Evolutionary conservation across 2,797 vertebrate species (phyloP).

Genomic region (Ciconia nigra): DNA sequence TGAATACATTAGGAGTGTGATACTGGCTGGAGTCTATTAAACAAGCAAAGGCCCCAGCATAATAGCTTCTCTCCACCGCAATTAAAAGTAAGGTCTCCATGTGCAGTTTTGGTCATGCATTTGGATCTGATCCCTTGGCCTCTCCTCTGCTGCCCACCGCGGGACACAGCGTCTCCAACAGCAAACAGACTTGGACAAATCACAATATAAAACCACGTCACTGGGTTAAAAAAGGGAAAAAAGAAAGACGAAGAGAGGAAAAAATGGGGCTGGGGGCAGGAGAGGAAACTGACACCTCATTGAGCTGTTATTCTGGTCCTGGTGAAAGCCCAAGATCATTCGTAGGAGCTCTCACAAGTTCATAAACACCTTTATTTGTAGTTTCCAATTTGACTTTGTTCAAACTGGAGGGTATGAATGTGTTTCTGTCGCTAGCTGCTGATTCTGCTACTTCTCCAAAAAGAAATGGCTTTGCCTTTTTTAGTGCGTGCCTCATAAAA

Average conservation of each 20-base stretch:
- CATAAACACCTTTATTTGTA: constrained; percentile 59
- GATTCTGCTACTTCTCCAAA: constrained; percentile 60
- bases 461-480: constrained; percentile 41
- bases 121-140: background rate
- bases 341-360: constrained; percentile 4
- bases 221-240: background rate
- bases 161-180: fast-evolving
- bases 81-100: background rate
- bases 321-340: background rate
- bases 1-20: background rate
- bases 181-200: background rate
- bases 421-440: constrained; percentile 43
- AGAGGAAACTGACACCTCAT: background rate
- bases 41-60: background rate
- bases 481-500: constrained; percentile 51
- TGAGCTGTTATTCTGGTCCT: background rate
- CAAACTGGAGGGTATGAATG: constrained; percentile 29
- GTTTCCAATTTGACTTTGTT: constrained; percentile 61
- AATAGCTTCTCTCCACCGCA: background rate
- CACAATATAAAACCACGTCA: background rate
- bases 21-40: background rate
- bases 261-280: background rate
- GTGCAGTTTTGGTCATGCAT: background rate
- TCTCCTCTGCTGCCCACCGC: background rate
- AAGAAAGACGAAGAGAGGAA: background rate